Base-by-base conservation (phyloP, 2,797 vertebrate genomes). In the Anomalospiza imberbis region DNA sequence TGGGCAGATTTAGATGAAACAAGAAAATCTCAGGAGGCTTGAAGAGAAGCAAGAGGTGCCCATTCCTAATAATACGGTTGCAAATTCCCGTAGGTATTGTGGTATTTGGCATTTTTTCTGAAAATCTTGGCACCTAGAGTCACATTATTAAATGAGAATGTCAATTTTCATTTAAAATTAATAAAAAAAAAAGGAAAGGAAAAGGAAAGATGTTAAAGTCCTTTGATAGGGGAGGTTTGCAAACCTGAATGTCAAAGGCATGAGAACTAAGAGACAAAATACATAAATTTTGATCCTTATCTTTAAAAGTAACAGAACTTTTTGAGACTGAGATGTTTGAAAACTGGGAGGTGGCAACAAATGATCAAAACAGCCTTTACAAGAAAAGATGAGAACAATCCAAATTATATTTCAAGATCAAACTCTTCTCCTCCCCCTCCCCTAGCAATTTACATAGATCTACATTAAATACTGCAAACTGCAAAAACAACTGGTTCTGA, bases 241-340 rank as follows among this genome's bases (percentile, higher is more conserved):
- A 96, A 95, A 93, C 76, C 44, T 91, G 88, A 68, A 90, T 72
- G 96, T 94, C 88, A 93, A 96, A 96, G 77, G 85, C 90, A 91
- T 95, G 93, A 95, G 95, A 96, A 96, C 93, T 90, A 26, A 89
- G 82, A 93, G 79, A 78, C 66, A 44, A 96, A 95, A 84, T 66
- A 91, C 93, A 91, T 92, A 77, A 85, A 93, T 91, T 88, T 51
- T 95, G 96, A 96, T 96, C 62, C 63, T 96, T 96, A 96, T 96
- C 96, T 95, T 91, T 89, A 93, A 96, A 94, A 94, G 88, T 91
- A 93, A 72, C 91, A 66, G 44, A 94, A 88, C 85, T 86, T 96
- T 94, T 90, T 75, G 82, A 94, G 91, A 92, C 36, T 18, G 51
- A 86, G 70, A 53, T 84, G 88, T 93, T 94, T 94, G 91, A 95